Evolutionary conservation across 2,797 vertebrate genomes (phyloP).

Genomic region (Amphiprion clarkii): DNA sequence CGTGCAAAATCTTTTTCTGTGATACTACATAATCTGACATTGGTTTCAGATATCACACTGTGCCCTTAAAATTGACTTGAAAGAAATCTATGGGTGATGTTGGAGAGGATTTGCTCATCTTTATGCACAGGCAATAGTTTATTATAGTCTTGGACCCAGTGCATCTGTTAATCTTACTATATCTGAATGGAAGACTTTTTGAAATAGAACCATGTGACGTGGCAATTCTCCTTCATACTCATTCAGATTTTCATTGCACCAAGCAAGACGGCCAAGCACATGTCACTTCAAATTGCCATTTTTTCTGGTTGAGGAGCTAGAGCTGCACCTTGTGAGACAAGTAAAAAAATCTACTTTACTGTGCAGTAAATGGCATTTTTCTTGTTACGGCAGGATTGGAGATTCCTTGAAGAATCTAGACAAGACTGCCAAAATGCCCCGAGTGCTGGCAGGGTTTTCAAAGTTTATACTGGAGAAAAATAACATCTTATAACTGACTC

Average conservation of each 20-base stretch:
- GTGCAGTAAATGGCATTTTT: neutral
- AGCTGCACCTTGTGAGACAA: constrained; percentile 1
- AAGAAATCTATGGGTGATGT: no score
- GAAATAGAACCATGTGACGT: constrained; percentile 2
- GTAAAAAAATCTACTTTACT: neutral
- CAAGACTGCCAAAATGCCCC: constrained; percentile 3
- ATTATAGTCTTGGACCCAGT: neutral
- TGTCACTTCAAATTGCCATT: neutral
- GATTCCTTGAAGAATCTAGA: neutral
- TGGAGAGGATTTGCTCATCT: no score
- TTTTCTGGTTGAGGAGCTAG: neutral
- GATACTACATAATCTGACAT: no score
- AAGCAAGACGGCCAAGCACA: neutral
- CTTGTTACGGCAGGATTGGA: constrained; percentile 4
- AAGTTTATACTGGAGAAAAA: constrained; percentile 9
- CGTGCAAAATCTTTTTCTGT: no score
- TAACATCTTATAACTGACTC: neutral
- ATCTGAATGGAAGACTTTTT: constrained; percentile 4
- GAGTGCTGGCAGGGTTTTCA: neutral
- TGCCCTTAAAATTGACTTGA: no score
- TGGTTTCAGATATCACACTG: no score
- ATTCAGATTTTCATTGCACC: constrained; percentile 1
- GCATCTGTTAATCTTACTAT: neutral
- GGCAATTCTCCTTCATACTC: neutral
- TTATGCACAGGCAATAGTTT: no score